Evolutionary conservation across 2,797 vertebrate species (phyloP).

Genomic region (Lithobates sylvaticus): DNA sequence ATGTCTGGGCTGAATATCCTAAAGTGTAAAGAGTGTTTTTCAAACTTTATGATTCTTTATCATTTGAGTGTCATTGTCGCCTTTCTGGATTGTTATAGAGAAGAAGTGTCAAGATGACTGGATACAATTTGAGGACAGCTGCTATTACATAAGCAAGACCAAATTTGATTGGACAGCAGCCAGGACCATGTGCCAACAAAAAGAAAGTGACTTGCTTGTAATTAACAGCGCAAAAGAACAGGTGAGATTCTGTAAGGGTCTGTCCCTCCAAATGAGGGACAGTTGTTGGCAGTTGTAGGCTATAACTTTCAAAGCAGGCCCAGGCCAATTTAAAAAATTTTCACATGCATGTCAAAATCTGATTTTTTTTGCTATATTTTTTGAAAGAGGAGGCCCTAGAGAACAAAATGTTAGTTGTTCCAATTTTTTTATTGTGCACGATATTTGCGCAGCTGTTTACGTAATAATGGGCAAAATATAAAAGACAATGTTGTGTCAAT

Average conservation of each 20-base stretch:
- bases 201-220: conserved; percentile 49
- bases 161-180: conserved; percentile 55
- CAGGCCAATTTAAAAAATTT: too few relatives aligned
- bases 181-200: conserved; percentile 52
- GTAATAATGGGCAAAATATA: too few relatives aligned
- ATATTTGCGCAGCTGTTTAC: too few relatives aligned
- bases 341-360: too few relatives aligned
- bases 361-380: too few relatives aligned
- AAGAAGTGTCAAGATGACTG: conserved; percentile 62
- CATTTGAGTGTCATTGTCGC: background rate
- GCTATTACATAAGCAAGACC: conserved; percentile 64
- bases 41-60: background rate
- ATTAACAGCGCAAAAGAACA: conserved; percentile 62
- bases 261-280: too few relatives aligned
- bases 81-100: background rate
- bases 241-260: conserved; percentile 53
- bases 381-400: too few relatives aligned
- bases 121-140: conserved; percentile 61
- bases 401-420: too few relatives aligned
- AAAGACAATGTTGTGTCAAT: too few relatives aligned
- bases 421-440: too few relatives aligned
- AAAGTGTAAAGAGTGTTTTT: background rate
- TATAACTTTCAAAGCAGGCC: too few relatives aligned
- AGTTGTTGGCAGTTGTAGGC: too few relatives aligned
- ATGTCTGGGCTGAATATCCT: background rate